Percentiles rank a stretch among this genome's conserved stretches.
Conservation (phyloP, 1,140 invertebrate species). For the Orchesella cincta region DNA sequence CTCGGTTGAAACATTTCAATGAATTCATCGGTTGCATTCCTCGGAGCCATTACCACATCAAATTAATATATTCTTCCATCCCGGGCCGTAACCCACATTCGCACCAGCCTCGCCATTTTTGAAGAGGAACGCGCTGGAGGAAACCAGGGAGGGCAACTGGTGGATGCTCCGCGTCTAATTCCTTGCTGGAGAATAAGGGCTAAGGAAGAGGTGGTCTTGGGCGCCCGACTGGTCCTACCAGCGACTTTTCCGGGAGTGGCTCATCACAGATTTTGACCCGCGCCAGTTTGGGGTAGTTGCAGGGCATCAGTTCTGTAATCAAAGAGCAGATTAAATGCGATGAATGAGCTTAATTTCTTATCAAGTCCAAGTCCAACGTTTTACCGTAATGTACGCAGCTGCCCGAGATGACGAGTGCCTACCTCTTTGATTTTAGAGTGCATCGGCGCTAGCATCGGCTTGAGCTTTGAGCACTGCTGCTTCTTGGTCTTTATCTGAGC, state of each 20-base stretch:
- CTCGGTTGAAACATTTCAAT: not conserved
- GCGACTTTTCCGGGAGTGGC: conserved; percentile 67
- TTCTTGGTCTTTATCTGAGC: conserved; percentile 75
- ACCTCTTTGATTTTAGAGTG: conserved; percentile 90
- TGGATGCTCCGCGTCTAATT: conserved; percentile 53
- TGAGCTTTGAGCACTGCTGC: conserved; percentile 85
- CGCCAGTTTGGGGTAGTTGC: conserved; percentile 70
- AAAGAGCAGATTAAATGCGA: not conserved
- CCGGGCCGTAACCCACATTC: conserved; percentile 50
- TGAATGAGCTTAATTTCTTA: conserved; percentile 11
- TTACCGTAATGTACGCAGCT: not conserved
- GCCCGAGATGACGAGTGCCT: conserved; percentile 59
- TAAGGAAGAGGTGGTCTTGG: conserved; percentile 54
- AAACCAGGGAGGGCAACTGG: conserved; percentile 62
- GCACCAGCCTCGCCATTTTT: conserved; percentile 50
- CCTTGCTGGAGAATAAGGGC: conserved; percentile 62
- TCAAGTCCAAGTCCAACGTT: conserved; percentile 5
- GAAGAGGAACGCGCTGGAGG: conserved; percentile 53
- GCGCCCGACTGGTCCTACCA: conserved; percentile 52
- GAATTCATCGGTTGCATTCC: no score
- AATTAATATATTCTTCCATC: conserved; percentile 29
- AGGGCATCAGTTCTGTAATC: conserved; percentile 43
- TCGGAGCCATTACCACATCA: no score
- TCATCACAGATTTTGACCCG: conserved; percentile 82
- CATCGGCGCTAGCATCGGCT: conserved; percentile 79